These are phyloP conservation scores for Macaria notata DNA, from an alignment of 2,888 invertebrate species.

Conservation along the genomic window DNA sequence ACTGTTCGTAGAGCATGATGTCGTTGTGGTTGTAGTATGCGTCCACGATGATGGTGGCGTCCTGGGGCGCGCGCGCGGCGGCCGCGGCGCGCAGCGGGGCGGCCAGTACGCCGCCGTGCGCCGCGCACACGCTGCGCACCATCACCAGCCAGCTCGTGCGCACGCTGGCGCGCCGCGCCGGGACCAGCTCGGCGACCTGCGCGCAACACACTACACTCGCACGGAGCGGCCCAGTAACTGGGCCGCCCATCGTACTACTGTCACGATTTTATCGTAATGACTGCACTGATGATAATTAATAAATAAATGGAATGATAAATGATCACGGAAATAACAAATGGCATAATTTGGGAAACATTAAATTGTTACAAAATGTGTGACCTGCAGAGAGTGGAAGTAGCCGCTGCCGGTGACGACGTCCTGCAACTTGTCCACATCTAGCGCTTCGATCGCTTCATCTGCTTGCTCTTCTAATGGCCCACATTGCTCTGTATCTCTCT, in stretches of 20 bases:
- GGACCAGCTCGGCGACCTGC: no score
- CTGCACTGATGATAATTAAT: no score
- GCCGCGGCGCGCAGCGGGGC: slow-evolving; percentile 11
- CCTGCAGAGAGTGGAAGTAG: slow-evolving; percentile 57
- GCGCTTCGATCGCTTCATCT: slow-evolving; percentile 1
- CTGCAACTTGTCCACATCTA: slow-evolving; percentile 23
- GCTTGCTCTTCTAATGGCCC: no score
- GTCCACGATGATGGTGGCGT: slow-evolving; percentile 56
- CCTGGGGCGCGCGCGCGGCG: slow-evolving; percentile 17
- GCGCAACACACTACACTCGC: no score
- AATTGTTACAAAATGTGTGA: slow-evolving; percentile 18
- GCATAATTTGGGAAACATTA: no score
- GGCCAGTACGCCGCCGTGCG: slow-evolving; percentile 22
- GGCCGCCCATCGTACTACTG: no score
- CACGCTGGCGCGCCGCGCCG: slow-evolving; percentile 10
- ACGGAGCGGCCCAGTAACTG: no score
- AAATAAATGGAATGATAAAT: no score
- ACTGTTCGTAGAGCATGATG: slow-evolving; percentile 71
- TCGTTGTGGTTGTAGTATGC: slow-evolving; percentile 56
- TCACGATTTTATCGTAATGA: no score
- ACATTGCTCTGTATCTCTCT: slow-evolving; percentile 4
- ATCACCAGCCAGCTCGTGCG: slow-evolving; percentile 35
- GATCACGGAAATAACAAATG: no score
- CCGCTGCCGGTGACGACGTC: slow-evolving; percentile 49
- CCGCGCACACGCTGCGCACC: slow-evolving; percentile 42